Base-by-base conservation (phyloP, 2,797 vertebrate species). In the Pantherophis vulpinus region DNA sequence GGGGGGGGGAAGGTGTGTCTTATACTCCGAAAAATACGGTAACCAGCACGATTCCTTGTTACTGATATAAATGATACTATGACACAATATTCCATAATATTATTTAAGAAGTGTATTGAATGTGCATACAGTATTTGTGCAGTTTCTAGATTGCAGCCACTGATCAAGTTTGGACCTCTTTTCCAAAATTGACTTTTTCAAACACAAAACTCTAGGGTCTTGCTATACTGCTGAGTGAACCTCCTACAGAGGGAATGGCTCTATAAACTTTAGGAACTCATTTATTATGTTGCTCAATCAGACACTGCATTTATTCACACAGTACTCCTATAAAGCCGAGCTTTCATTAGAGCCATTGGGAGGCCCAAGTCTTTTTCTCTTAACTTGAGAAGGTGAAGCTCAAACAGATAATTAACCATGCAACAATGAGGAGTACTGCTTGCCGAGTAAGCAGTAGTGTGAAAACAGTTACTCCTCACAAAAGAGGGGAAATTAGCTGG, bases 381-480 rank as follows among this genome's bases (percentile, higher is more conserved):
- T 96, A 1, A 1, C 96, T 95, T 0, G 25, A 95, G 97, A 98
- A 98, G 98, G 98, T 98, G 97, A 98, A 97, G 97, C 97, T 95
- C 94, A 95, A 97, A 97, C 97, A 97, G 97, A 98, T 98, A 98
- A 98, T 98, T 98, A 98, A 97, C 97, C 97, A 96, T 97, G 97
- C 98, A 98, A 98, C 98, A 98, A 98, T 97, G 94, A 97, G 96
- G 95, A 97, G 96, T 37, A 37, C 37, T 37, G 96, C 97, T 98
- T 97, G 97, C 97, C 97, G 98, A 97, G 97, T 97, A 98, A 98
- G 97, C 97, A 97, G 95, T 94, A 96, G 97, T 97, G 97, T 97
- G 97, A 98, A 98, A 98, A 98, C 98, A 98, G 98, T 98, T 98
- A 97, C 97, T 98, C 95, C 95, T 97, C 97, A 98, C 98, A 98